Base-by-base conservation (phyloP, 2,113 vertebrate species). In the Galeopterus variegatus region DNA sequence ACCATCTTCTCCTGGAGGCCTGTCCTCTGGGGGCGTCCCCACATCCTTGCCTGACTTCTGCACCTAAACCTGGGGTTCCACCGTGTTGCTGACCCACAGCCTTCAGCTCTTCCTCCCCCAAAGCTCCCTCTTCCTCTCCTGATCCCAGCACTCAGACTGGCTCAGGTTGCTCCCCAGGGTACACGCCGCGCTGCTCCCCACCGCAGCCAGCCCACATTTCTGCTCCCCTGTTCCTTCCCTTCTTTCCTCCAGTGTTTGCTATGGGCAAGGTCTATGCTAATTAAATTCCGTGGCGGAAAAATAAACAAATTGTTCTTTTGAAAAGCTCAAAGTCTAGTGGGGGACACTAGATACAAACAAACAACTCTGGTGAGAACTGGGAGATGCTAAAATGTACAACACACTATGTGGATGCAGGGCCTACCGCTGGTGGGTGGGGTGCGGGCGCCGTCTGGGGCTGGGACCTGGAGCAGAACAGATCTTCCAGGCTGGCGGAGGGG, bases 251-350 rank as follows among this genome's bases (percentile, higher is more conserved):
- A 28, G 5, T 41, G 28, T 83, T 64, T 62, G 82, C 82, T 56
- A 48, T 26, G 9, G 13, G 2, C 52, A 88, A 62, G 26, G 69
- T 36, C 3, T 64, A 52, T 48, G 33, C n/a, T 88, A 76, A 77
- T 45, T 88, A 76, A 77, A 48, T 8, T 26, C 45, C 48, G 67
- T 60, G 12, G 69, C 15, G 36, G 50, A 45, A 77, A 76, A 69
- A 82, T 36, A 48, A 73, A 72, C 67, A 70, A 33, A 15, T 1
- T 64, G 28, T 56, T 90, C 48, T 50, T 81, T 82, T 26, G 14
- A 73, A 95, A 58, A 90, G 19, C 31, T 85, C 86, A 28, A 89
- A 85, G 56, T 96, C 86, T 48, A 73, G n/a, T n/a, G 36, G 10
- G 52, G 8, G 21, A 84, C 45, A 77, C 26, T 12, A 75, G 54